Base-by-base conservation (phyloP, 2,113 vertebrate genomes). In the Maccullochella peelii region DNA sequence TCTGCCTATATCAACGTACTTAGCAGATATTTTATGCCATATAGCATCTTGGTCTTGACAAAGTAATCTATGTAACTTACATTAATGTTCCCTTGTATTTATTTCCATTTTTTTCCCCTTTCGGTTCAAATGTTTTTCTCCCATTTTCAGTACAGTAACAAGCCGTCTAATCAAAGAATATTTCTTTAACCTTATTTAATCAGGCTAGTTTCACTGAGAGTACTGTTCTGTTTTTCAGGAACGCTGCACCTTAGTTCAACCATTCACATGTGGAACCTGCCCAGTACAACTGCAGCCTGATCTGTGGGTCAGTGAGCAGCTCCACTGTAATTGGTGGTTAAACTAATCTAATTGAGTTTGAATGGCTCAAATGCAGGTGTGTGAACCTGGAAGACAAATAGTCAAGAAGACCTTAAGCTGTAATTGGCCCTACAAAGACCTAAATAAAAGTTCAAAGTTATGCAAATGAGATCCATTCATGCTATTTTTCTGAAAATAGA, bases 401-500 rank as follows among this genome's bases (percentile, higher is more conserved):
- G 27, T 38, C 11, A 44, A 23, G 6, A 67, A 5, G 36, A 30
- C 20, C 16, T 47, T 47, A 25, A 74, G 63, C 63, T 38, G 11
- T 84, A 44, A 79, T 67, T 14, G 25, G 20, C 59, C 83, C 21
- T 15, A 74, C 68, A 67, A 52, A 88, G 16, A 76, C n/a, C 12
- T 14, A 33, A 30, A 40, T 40, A 5, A 71, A 50, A 4, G 33
- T 33, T 33, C 33, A 33, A 33, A 33, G 33, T 33, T 78, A 55
- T 61, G 76, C 66, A 77, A 77, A 87, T 84, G 42, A 77, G 57
- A 52, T 44, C 49, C 25, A 79, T 83, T 83, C 42, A 69, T 30
- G 42, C 30, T 0, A 18, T 49, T 73, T 77, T 38, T 82, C 67
- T 69, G 36, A 79, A 84, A 86, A 80, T 80, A 86, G 83, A 81